phyloP scores from a whole-genome alignment of 1,140 invertebrate genomes.

The Brachionus rubens region DNA sequence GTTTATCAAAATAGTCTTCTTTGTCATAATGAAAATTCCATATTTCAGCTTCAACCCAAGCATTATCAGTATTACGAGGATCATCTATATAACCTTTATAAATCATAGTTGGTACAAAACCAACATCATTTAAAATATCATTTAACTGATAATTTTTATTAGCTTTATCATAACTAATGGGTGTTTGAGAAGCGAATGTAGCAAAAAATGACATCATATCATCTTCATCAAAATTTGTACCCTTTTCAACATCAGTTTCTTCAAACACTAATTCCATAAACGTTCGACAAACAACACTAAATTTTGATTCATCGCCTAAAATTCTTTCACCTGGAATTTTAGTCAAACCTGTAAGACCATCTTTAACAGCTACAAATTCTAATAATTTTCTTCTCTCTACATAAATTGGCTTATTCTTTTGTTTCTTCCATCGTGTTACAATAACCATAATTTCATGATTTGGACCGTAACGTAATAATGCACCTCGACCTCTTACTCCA shows the following conservation, averaged over 20 bases:
- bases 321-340: slow-evolving; percentile 42
- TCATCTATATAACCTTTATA: slow-evolving; percentile 45
- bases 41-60: slow-evolving; percentile 46
- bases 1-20: slow-evolving; percentile 32
- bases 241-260: slow-evolving; percentile 41
- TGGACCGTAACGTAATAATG: slow-evolving; percentile 61
- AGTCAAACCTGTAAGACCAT: slow-evolving; percentile 6
- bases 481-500: slow-evolving; percentile 60
- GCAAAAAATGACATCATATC: slow-evolving; percentile 46
- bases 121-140: slow-evolving; percentile 28
- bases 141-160: slow-evolving; percentile 50
- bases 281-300: slow-evolving; percentile 40
- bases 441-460: slow-evolving; percentile 61
- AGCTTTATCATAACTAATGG: slow-evolving; percentile 65
- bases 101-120: slow-evolving; percentile 42
- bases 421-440: slow-evolving; percentile 56
- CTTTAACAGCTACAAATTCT: slow-evolving; percentile 44
- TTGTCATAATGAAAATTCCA: slow-evolving; percentile 47
- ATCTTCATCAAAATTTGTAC: slow-evolving; percentile 17
- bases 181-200: slow-evolving; percentile 78
- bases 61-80: slow-evolving; percentile 44
- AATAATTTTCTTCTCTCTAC: slow-evolving; percentile 39
- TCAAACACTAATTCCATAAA: slow-evolving; percentile 44
- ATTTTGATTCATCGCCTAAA: slow-evolving; percentile 39
- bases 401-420: slow-evolving; percentile 24